phyloP scores from a whole-genome alignment of 2,113 vertebrate species.

The Cyanistes caeruleus region DNA sequence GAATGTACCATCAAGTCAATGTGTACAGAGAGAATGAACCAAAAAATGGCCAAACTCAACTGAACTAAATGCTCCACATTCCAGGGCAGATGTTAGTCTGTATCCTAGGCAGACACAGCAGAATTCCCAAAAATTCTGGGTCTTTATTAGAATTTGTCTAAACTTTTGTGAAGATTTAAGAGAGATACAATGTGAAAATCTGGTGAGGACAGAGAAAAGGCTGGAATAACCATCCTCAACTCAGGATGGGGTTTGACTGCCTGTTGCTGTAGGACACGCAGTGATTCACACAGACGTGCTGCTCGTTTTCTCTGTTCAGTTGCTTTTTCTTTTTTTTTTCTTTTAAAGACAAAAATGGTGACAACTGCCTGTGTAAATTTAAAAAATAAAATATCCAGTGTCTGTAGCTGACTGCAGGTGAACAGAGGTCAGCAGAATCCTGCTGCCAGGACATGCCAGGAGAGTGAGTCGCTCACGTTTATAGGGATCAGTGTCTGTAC shows the following conservation, averaged over 20 bases:
- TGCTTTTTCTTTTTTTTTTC: too few species aligned
- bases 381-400: neutral
- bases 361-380: neutral
- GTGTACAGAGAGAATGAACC: neutral
- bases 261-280: too few species aligned
- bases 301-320: too few species aligned
- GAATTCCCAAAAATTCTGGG: neutral
- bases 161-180: neutral
- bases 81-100: neutral
- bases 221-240: neutral
- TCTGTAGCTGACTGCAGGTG: neutral
- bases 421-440: neutral
- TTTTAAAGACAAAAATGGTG: too few species aligned
- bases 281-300: too few species aligned
- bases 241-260: neutral
- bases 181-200: rapidly evolving
- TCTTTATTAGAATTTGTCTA: neutral
- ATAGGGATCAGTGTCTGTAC: neutral
- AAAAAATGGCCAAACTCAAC: neutral
- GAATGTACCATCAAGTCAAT: neutral
- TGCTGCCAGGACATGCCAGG: neutral
- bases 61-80: neutral
- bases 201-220: neutral
- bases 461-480: rapidly evolving
- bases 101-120: neutral